Conservation (phyloP, 1,140 invertebrate species). For the Sitobion miscanthi region DNA sequence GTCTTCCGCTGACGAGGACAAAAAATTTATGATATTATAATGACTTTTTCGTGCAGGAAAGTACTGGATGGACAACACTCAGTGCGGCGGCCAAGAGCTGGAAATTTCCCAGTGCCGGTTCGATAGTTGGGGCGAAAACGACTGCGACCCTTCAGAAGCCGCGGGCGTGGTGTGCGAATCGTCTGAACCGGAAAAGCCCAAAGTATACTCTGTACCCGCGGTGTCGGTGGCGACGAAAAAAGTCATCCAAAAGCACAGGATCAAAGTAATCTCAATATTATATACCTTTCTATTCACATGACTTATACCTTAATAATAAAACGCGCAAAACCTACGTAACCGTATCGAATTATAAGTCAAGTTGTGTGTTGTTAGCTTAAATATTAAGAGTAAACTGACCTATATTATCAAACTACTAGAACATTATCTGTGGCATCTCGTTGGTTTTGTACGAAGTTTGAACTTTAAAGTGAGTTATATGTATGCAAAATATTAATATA, state of each 20-base stretch:
- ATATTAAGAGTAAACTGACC: too few relatives aligned
- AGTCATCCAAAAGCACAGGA: not conserved
- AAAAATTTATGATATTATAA: not conserved
- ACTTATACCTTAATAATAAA: not conserved
- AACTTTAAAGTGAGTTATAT: too few relatives aligned
- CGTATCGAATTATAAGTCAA: too few relatives aligned
- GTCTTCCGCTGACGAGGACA: not conserved
- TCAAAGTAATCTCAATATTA: not conserved
- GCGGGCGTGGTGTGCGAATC: conserved; percentile 79
- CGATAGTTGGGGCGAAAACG: conserved; percentile 81
- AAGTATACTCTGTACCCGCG: not conserved
- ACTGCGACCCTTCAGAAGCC: conserved; percentile 79
- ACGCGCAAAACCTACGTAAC: too few relatives aligned
- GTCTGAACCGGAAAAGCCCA: too few relatives aligned
- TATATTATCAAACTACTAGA: too few relatives aligned
- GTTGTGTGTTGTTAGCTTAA: too few relatives aligned
- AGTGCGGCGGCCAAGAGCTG: conserved; percentile 80
- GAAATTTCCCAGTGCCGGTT: conserved; percentile 77
- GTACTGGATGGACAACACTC: conserved; percentile 90
- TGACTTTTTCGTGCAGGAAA: conserved; percentile 66
- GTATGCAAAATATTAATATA: too few relatives aligned
- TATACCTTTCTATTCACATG: not conserved
- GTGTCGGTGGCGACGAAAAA: not conserved
- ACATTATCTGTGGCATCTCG: too few relatives aligned
- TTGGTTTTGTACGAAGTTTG: too few relatives aligned